Evolutionary conservation across 2,888 invertebrate genomes (phyloP).

Genomic region (Andricus curvator): DNA sequence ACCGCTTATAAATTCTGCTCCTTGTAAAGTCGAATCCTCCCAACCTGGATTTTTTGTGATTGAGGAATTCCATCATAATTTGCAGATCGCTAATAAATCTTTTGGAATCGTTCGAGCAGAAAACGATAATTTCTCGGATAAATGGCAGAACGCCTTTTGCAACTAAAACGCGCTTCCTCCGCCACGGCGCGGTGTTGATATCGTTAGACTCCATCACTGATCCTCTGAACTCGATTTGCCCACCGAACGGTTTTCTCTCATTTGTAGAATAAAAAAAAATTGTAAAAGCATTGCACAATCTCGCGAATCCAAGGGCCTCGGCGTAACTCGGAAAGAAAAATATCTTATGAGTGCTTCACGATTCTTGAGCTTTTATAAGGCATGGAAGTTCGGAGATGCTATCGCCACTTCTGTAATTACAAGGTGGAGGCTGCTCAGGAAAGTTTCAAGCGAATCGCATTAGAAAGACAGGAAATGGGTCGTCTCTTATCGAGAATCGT

Average conservation of each 20-base stretch:
- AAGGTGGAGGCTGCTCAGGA: conserved; percentile 33
- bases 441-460: conserved; percentile 8
- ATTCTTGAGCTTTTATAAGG: conserved; percentile 38
- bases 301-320: conserved; percentile 22
- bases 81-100: conserved; percentile 2
- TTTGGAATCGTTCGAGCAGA: neutral
- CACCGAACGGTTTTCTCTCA: conserved; percentile 35
- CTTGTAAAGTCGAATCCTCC: neutral
- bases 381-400: conserved; percentile 19
- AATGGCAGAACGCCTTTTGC: conserved; percentile 12
- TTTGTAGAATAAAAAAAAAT: conserved; percentile 29
- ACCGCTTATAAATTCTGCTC: neutral
- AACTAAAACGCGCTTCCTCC: neutral
- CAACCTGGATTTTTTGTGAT: neutral
- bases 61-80: conserved; percentile 6
- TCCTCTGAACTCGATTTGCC: conserved; percentile 34
- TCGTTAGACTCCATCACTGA: conserved; percentile 1
- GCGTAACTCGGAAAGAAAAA: conserved; percentile 3
- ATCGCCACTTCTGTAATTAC: conserved; percentile 18
- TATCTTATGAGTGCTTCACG: conserved; percentile 26
- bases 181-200: neutral
- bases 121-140: conserved; percentile 27
- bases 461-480: conserved; percentile 36
- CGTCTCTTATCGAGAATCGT: conserved; percentile 24
- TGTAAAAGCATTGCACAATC: conserved; percentile 20